A percentile compares a stretch with the other conserved stretches of the same genome.
Conservation (phyloP, 2,113 vertebrate species). For the Gnathonemus longibarbis region DNA sequence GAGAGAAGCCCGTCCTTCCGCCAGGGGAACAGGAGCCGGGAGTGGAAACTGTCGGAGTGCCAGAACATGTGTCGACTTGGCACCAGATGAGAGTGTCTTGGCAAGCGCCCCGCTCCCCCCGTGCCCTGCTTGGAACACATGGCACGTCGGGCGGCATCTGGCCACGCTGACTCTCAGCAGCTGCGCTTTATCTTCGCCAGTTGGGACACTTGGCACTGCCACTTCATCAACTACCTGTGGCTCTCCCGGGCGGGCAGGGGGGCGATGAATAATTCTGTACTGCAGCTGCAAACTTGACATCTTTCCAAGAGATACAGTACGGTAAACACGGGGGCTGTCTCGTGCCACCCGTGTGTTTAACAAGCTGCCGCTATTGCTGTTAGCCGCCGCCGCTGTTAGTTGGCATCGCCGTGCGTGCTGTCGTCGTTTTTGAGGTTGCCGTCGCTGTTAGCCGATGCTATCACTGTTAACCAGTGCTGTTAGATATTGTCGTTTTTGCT, state of each 20-base stretch:
- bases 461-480: neutral
- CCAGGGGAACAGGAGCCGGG: conserved; percentile 39
- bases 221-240: conserved; percentile 81
- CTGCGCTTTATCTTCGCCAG: conserved; percentile 73
- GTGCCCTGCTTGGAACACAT: conserved; percentile 73
- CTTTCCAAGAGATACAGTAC: conserved; percentile 60
- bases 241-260: conserved; percentile 61
- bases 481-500: neutral
- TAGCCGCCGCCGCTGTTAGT: conserved; percentile 25
- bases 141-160: conserved; percentile 73
- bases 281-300: conserved; percentile 73
- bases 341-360: conserved; percentile 24
- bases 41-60: conserved; percentile 60
- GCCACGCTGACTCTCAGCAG: conserved; percentile 69
- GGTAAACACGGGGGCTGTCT: conserved; percentile 52
- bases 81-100: conserved; percentile 69
- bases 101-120: conserved; percentile 58
- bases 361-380: neutral
- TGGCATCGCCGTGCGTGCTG: too few relatives aligned
- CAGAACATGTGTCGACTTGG: conserved; percentile 73
- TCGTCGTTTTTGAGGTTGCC: neutral
- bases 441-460: neutral
- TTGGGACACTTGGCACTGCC: conserved; percentile 74
- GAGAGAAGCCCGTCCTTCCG: conserved; percentile 46
- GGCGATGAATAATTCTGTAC: conserved; percentile 64